phyloP scores from a whole-genome alignment of 2,113 vertebrate genomes.

The Brachypodius melanocephalos region DNA sequence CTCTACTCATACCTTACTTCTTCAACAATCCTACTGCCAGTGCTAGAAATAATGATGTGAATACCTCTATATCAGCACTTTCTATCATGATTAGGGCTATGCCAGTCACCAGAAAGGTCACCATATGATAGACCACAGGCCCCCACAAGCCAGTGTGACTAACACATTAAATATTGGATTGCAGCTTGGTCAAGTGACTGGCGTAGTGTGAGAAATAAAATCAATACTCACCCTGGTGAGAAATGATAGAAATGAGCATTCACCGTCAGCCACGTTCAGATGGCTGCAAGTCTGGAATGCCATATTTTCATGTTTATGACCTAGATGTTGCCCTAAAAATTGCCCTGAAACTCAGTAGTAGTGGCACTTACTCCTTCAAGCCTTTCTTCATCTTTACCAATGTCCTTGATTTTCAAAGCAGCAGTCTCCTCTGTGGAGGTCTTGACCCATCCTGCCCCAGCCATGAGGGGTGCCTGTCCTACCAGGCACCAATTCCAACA shows the following conservation, averaged over 20 bases:
- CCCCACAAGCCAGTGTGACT: background rate
- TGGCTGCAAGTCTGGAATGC: background rate
- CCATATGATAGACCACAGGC: background rate
- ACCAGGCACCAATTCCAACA: background rate
- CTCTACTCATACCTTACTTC: background rate
- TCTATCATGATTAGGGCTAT: background rate
- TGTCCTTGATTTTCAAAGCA: background rate
- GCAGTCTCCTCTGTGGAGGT: background rate
- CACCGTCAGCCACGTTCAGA: background rate
- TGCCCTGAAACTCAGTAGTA: background rate
- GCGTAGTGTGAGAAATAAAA: slow-evolving; percentile 30
- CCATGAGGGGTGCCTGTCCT: background rate
- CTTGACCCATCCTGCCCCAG: background rate
- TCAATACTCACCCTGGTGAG: slow-evolving; percentile 24
- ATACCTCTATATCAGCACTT: background rate
- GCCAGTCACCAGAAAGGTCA: slow-evolving; percentile 35
- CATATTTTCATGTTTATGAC: background rate
- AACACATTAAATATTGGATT: background rate
- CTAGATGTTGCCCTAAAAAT: background rate
- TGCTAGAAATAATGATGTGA: background rate
- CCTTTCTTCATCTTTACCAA: background rate
- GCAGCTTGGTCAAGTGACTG: slow-evolving; percentile 28
- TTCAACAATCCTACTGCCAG: background rate
- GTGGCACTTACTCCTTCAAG: background rate
- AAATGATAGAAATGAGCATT: slow-evolving; percentile 21